Evolutionary conservation across 2,888 invertebrate species (phyloP), one percentile per base, ranked within the genome.

Genomic region (Megastigmus dorsalis): DNA sequence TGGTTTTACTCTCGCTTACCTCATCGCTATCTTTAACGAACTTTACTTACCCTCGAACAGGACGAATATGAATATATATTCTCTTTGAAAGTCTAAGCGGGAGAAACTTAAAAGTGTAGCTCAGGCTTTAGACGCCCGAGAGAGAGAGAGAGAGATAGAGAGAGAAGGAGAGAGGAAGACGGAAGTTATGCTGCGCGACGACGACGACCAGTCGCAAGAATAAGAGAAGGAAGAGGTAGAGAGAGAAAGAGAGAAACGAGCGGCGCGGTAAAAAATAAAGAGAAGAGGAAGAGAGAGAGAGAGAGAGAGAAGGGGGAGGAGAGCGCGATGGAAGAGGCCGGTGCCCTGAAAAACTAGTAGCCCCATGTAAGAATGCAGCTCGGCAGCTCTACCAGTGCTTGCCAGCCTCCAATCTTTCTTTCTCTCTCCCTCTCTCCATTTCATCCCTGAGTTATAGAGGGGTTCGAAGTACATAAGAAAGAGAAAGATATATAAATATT

Each of bases 311-410:
- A 23, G 41, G 10, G 15, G 43, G 33, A 3, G 15, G 57, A 45
- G 55, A 59, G 57, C 13, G 23, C n/a, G 59, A 20, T 3, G 6
- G 23, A 15, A 18, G 26, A 10, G 36, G 28, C 20, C 6, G 62
- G n/a, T 33, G 48, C 48, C 78, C 80, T 81, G 83, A 83, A 82
- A 83, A 82, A 82, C 83, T 82, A 80, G 83, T 81, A 83, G 83
- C 82, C 79, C 79, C 80, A 72, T 76, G 78, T 79, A 82, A 83
- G 83, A 83, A 83, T 83, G 81, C 81, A 78, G 81, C 78, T 78
- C 73, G 75, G 72, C 79, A 72, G 77, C 78, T 68, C 70, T 36
- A n/a, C 50, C n/a, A 50, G n/a, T n/a, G n/a, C n/a, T n/a, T n/a
- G n/a, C n/a, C n/a, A n/a, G n/a, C 13, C 41, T 41, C 41, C 41